phyloP scores from a whole-genome alignment of 1,140 invertebrate genomes.

The Sycobia sp. region DNA sequence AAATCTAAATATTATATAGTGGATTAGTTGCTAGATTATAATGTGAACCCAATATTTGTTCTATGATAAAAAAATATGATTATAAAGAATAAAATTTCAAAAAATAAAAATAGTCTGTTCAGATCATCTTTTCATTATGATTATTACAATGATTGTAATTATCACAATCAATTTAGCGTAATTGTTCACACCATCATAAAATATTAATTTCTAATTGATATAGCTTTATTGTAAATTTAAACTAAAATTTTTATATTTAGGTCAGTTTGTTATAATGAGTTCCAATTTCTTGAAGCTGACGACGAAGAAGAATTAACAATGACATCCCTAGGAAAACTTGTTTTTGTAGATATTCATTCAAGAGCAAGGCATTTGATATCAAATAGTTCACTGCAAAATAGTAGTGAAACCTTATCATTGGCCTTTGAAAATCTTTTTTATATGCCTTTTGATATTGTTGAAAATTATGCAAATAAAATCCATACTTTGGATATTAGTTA shows the following conservation, averaged over 20 bases:
- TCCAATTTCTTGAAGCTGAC: constrained; percentile 44
- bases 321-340: constrained; percentile 57
- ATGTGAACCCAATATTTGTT: too few relatives aligned
- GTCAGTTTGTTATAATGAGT: constrained; percentile 45
- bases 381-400: constrained; percentile 37
- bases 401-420: constrained; percentile 47
- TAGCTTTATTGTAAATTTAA: too few relatives aligned
- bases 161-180: too few relatives aligned
- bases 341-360: constrained; percentile 56
- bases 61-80: too few relatives aligned
- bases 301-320: constrained; percentile 50
- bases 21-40: too few relatives aligned
- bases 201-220: too few relatives aligned
- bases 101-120: too few relatives aligned
- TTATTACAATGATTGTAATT: too few relatives aligned
- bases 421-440: constrained; percentile 54
- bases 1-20: too few relatives aligned
- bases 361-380: constrained; percentile 40
- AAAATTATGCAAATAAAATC: constrained; percentile 47
- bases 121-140: too few relatives aligned
- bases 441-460: constrained; percentile 55
- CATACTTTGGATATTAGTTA: constrained; percentile 73
- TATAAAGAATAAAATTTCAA: too few relatives aligned
- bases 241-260: constrained; percentile 33
- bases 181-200: too few relatives aligned